Evolutionary conservation across 2,888 invertebrate genomes (phyloP).

Genomic region (Melangyna quadrimaculata): DNA sequence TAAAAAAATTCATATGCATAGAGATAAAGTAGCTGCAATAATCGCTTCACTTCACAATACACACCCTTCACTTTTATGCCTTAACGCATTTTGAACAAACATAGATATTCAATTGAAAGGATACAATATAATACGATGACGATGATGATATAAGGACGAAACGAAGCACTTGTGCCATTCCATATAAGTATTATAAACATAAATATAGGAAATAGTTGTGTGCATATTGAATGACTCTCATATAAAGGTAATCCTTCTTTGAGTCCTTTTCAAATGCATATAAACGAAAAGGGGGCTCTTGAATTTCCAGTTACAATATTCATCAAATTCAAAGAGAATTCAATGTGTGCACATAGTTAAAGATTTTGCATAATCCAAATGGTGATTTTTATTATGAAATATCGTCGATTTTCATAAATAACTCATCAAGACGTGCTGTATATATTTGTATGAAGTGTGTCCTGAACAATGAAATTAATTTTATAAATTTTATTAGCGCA

Average conservation of each 20-base stretch:
- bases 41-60: constrained; percentile 6
- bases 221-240: constrained; percentile 50
- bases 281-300: neutral
- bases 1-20: neutral
- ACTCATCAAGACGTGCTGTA: constrained; percentile 6
- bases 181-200: neutral
- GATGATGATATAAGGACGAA: neutral
- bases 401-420: constrained; percentile 7
- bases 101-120: constrained; percentile 27
- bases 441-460: constrained; percentile 32
- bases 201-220: constrained; percentile 26
- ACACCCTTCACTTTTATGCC: constrained; percentile 14
- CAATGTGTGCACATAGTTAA: constrained; percentile 17
- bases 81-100: constrained; percentile 21
- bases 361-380: constrained; percentile 49
- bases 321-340: constrained; percentile 46
- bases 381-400: constrained; percentile 33
- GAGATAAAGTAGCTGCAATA: neutral
- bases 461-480: constrained; percentile 37
- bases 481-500: constrained; percentile 1
- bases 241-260: constrained; percentile 44
- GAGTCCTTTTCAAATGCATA: constrained; percentile 32
- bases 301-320: constrained; percentile 27
- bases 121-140: constrained; percentile 1
- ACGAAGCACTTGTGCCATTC: constrained; percentile 34